Evolutionary conservation across 2,888 invertebrate species (phyloP).

Genomic region (Bombylius discolor): DNA sequence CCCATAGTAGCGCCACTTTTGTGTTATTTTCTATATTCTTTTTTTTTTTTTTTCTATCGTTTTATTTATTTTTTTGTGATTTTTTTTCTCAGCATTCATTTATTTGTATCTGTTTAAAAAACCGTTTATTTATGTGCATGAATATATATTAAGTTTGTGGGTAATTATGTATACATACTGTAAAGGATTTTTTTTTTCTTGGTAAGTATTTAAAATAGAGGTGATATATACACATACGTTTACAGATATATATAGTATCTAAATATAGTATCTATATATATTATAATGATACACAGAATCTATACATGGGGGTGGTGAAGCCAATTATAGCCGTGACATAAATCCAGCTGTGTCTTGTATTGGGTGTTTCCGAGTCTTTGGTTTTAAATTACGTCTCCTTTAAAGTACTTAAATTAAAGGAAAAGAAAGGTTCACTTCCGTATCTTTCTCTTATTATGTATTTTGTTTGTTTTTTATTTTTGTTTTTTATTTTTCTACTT

Average conservation of each 20-base stretch:
- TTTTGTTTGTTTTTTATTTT: not conserved
- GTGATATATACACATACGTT: not conserved
- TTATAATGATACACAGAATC: not conserved
- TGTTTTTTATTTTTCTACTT: not conserved
- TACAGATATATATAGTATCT: not conserved
- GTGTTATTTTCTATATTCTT: not conserved
- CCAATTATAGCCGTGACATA: slow-evolving; percentile 38
- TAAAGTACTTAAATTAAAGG: slow-evolving; percentile 7
- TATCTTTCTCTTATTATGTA: too few species aligned
- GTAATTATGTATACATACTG: too few species aligned
- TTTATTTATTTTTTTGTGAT: too few species aligned
- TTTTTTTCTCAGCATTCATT: not conserved
- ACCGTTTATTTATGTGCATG: too few species aligned
- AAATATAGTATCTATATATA: not conserved
- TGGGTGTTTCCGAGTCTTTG: slow-evolving; percentile 31
- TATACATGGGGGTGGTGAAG: slow-evolving; percentile 22
- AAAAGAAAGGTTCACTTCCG: not conserved
- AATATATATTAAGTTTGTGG: too few species aligned
- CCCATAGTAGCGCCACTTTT: slow-evolving; percentile 4
- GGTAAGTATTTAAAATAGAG: too few species aligned
- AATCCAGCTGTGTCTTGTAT: slow-evolving; percentile 37
- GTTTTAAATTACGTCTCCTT: slow-evolving; percentile 10
- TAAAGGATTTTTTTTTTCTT: too few species aligned
- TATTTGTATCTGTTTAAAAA: not conserved
- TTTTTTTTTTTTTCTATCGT: not conserved